A percentile compares a stretch with the other conserved stretches of the same genome.
Conservation (phyloP, 2,888 invertebrate species). For the Cerastis leucographa region DNA sequence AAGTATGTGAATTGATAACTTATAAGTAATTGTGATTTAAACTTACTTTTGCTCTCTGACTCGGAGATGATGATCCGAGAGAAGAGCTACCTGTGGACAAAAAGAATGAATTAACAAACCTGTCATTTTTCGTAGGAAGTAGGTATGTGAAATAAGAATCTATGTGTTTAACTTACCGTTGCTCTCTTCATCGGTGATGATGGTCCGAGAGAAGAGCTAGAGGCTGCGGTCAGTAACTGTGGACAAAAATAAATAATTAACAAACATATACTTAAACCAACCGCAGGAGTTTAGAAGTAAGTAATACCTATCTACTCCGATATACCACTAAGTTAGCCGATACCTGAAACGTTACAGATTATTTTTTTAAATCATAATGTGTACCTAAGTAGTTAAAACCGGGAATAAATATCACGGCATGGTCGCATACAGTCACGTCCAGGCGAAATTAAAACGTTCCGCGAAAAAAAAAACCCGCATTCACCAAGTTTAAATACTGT, state of each 20-base stretch:
- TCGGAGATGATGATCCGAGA: too few relatives aligned
- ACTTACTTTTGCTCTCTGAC: too few relatives aligned
- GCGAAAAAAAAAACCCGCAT: conserved; percentile 30
- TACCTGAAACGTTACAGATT: conserved; percentile 31
- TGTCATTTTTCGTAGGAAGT: too few relatives aligned
- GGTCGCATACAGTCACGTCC: conserved; percentile 33
- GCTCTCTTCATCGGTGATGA: not conserved
- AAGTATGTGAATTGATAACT: not conserved
- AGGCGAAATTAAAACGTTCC: conserved; percentile 42
- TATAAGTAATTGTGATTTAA: too few relatives aligned
- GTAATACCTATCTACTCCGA: not conserved
- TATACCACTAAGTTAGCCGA: conserved; percentile 5
- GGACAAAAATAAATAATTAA: not conserved
- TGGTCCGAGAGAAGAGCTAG: not conserved
- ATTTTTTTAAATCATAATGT: conserved; percentile 26
- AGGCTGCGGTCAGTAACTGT: conserved; percentile 19
- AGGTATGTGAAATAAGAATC: too few relatives aligned
- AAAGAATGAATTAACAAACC: too few relatives aligned
- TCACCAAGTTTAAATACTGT: conserved; percentile 12
- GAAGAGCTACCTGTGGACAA: too few relatives aligned
- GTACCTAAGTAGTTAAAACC: conserved; percentile 44
- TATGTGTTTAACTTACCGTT: conserved; percentile 21
- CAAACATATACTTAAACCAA: not conserved
- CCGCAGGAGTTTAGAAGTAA: not conserved
- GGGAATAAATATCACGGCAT: conserved; percentile 43